These are phyloP conservation scores for Lathronympha strigana DNA, from an alignment of 2,888 invertebrate genomes.

Conservation along the genomic window DNA sequence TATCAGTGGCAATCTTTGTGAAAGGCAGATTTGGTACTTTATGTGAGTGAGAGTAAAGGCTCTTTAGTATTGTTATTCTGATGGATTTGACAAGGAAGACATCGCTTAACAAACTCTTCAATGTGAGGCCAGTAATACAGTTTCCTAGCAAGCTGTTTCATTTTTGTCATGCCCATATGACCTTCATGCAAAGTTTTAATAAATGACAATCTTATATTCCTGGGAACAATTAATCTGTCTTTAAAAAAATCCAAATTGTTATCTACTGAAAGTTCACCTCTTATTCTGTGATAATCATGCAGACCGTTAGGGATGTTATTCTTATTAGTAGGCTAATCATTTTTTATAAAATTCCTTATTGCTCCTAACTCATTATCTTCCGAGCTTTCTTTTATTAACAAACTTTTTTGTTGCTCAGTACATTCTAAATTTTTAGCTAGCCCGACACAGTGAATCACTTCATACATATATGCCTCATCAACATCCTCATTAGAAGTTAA, in stretches of 20 bases:
- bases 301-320: conserved; percentile 39
- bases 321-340: conserved; percentile 42
- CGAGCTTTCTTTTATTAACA: too few species aligned
- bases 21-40: neutral
- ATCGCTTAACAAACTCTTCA: conserved; percentile 45
- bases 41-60: conserved; percentile 1
- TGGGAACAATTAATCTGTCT: conserved; percentile 42
- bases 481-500: neutral
- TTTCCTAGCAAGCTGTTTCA: conserved; percentile 29
- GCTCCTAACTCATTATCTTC: conserved; percentile 39
- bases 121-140: conserved; percentile 57
- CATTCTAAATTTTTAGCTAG: too few species aligned
- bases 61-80: conserved; percentile 41
- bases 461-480: conserved; percentile 34
- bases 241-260: conserved; percentile 42
- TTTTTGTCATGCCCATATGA: conserved; percentile 55
- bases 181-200: conserved; percentile 47
- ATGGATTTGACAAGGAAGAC: conserved; percentile 43
- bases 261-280: conserved; percentile 36
- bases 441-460: conserved; percentile 46
- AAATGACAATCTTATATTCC: conserved; percentile 39
- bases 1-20: neutral
- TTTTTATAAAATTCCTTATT: conserved; percentile 31
- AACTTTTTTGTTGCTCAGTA: too few species aligned
- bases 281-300: conserved; percentile 40